Base-by-base conservation (phyloP, 2,888 invertebrate genomes). In the Habrosyne pyritoides region DNA sequence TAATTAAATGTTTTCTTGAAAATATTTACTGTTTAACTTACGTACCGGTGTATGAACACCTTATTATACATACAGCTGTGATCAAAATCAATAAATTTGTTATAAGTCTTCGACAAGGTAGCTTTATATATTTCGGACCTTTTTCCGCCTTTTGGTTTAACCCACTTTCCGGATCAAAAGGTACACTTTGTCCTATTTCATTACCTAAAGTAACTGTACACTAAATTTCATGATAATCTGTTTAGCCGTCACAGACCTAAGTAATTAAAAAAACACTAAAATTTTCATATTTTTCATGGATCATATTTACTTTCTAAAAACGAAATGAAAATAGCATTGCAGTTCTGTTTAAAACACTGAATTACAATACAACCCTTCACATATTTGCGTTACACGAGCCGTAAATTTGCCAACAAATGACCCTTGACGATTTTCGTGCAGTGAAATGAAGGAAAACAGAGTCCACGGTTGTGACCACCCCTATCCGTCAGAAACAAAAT, bases 341-440 rank as follows among this genome's bases (percentile, higher is more conserved):
- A 28, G 18, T 30, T 24, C 18, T 50, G 63, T 67, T 67, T 67
- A 66, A 64, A 52, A 53, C 57, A 53, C 46, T 30, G 55, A 42
- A 22, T 46, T 52, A 49, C n/a, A 36, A 33, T 50, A 53, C 67
- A 79, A 77, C 85, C 82, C 86, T 85, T 86, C 75, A 80, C 81
- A 81, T 79, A 77, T 78, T 69, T 63, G 68, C 75, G 81, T 72
- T 86, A 85, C 84, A 86, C 84, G 87, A 83, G 76, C 81, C 86
- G 87, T 90, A 86, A 88, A 88, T 87, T 80, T 78, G 75, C 69
- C 76, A 86, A 81, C 83, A 89, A 91, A 91, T 89, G 88, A 75
- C 83, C 89, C 91, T 85, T 87, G 88, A 89, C 87, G 83, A 77
- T 80, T 87, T 82, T 84, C 83, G 85, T 84, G 74, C 71, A 83